Base-by-base conservation (phyloP, 2,113 vertebrate genomes). In the Proterorhinus semilunaris region DNA sequence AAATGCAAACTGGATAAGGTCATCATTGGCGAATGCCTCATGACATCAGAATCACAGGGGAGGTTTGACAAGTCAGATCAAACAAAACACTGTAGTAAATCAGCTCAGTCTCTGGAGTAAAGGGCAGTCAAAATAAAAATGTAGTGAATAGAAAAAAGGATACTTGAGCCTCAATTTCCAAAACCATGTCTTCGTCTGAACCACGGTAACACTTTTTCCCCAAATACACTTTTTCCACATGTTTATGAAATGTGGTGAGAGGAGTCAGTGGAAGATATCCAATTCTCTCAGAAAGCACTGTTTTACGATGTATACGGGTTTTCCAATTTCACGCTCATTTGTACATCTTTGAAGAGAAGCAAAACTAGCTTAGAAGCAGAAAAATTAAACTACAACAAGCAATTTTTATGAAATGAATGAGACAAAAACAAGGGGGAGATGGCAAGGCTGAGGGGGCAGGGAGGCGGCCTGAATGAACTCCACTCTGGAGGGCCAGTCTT, bases 401-500 rank as follows among this genome's bases (percentile, higher is more conserved):
- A 62, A 17, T 6, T 64, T 3, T 5, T 43, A 52, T 45, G 65
- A 72, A 49, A 65, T 3, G 13, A 46, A 68, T 53, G 65, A 44
- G 49, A 53, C 8, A 65, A 49, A 53, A 55, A 49, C 47, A 44
- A 57, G 45, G 54, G 57, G 47, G 47, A 51, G 57, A 68, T 44
- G 51, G 59, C 36, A 54, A n/a, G 61, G 62, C 53, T 10, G 49
- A 65, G 62, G 42, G 75, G 61, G 61, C 58, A 81, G 63, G 36
- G 72, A 69, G 58, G 58, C 62, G 52, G 62, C 54, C 53, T 70
- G 62, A 75, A 77, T 64, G 68, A 81, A 70, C 57, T 69, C 45
- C 80, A 76, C 76, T 78, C 70, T 62, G 61, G 69, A 94, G 66
- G 91, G 86, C 72, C 78, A 86, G 87, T 88, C 93, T 91, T 84